These are phyloP conservation scores for Terebella lapidaria DNA, from an alignment of 2,888 invertebrate species.

Conservation along the genomic window DNA sequence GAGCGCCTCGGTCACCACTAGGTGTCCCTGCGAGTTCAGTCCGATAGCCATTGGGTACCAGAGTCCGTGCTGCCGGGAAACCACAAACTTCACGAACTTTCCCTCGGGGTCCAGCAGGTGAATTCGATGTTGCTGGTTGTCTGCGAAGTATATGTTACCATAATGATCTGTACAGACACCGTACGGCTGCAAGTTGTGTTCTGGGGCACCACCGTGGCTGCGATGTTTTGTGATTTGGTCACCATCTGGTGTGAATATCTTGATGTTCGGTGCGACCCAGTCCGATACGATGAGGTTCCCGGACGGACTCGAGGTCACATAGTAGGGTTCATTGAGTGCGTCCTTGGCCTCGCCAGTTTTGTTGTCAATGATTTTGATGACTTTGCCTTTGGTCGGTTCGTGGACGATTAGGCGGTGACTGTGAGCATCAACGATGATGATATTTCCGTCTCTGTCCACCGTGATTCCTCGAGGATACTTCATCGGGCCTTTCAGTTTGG, in stretches of 20 bases:
- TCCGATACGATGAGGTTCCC: conserved; percentile 38
- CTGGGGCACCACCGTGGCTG: conserved; percentile 32
- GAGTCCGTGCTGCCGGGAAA: conserved; percentile 32
- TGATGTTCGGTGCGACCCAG: conserved; percentile 42
- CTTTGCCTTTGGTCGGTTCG: conserved; percentile 29
- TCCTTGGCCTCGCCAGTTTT: conserved; percentile 25
- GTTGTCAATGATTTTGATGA: conserved; percentile 30
- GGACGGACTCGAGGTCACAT: conserved; percentile 32
- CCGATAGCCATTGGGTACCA: conserved; percentile 44
- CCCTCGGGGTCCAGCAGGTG: conserved; percentile 41
- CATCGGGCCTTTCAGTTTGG: conserved; percentile 29
- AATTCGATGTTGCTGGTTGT: conserved; percentile 41
- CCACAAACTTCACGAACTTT: conserved; percentile 32
- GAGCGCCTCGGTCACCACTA: conserved; percentile 42
- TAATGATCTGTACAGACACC: conserved; percentile 40
- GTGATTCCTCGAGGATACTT: conserved; percentile 44
- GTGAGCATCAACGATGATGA: conserved; percentile 41
- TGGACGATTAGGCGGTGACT: conserved; percentile 31
- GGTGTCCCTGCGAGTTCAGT: conserved; percentile 33
- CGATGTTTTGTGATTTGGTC: conserved; percentile 31
- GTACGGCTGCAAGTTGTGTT: conserved; percentile 39
- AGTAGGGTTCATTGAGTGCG: conserved; percentile 41
- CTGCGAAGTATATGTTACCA: conserved; percentile 43
- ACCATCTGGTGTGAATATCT: conserved; percentile 31
- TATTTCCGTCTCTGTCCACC: conserved; percentile 24